Conservation (phyloP, 2,888 invertebrate genomes). For the Carabus problematicus region DNA sequence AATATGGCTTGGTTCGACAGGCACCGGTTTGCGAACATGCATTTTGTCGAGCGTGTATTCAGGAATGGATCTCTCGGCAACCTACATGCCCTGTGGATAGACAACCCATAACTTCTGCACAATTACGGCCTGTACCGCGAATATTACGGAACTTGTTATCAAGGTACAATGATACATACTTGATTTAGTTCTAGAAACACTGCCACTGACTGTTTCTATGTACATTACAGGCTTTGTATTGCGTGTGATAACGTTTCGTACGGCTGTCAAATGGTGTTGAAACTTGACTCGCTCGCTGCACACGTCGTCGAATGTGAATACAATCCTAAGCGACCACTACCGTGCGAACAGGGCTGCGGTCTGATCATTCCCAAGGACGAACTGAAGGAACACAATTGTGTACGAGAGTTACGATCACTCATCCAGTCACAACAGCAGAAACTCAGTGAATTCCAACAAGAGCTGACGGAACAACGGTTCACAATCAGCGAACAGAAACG, state of each 20-base stretch:
- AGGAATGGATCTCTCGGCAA: conserved; percentile 93
- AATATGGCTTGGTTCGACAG: conserved; percentile 60
- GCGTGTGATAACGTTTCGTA: conserved; percentile 89
- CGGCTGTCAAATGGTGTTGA: conserved; percentile 85
- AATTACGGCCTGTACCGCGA: conserved; percentile 90
- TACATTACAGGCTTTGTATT: conserved; percentile 75
- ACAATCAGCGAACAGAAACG: conserved; percentile 89
- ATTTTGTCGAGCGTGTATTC: conserved; percentile 92
- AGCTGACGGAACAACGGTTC: conserved; percentile 84
- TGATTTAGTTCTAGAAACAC: neutral
- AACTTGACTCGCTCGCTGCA: conserved; percentile 83
- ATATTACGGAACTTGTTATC: conserved; percentile 91
- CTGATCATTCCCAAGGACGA: conserved; percentile 95
- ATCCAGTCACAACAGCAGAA: conserved; percentile 88
- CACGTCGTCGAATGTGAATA: conserved; percentile 92
- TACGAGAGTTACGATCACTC: conserved; percentile 82
- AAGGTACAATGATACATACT: conserved; percentile 62
- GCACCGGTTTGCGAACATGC: conserved; percentile 96
- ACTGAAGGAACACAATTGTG: conserved; percentile 92
- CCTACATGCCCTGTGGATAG: conserved; percentile 95
- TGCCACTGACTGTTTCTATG: conserved; percentile 1
- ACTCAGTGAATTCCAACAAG: conserved; percentile 84
- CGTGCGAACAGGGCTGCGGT: conserved; percentile 94
- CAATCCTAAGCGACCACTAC: conserved; percentile 92
- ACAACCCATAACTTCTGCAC: conserved; percentile 86